Conservation (phyloP, 2,888 invertebrate genomes). For the Tipula confusa region DNA sequence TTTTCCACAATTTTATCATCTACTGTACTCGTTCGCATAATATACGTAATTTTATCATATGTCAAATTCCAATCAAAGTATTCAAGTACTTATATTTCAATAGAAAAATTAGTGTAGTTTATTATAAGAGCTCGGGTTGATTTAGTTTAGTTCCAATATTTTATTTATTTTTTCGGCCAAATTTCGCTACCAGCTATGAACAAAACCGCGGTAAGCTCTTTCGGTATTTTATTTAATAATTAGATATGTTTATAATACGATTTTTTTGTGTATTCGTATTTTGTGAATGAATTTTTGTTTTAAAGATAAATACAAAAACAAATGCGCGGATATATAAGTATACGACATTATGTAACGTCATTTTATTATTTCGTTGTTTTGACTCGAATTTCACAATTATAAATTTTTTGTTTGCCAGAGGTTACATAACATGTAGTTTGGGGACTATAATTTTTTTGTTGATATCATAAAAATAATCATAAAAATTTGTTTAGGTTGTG, state of each 20-base stretch:
- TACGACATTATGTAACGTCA: neutral
- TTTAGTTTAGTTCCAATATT: neutral
- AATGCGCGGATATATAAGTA: neutral
- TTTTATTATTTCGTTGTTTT: neutral
- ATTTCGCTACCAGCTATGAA: neutral
- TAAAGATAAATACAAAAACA: neutral
- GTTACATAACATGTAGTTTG: neutral
- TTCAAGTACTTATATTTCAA: neutral
- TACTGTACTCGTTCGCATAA: too few species aligned
- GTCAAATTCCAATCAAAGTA: neutral
- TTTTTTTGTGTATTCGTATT: neutral
- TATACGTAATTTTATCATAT: neutral
- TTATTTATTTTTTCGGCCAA: neutral
- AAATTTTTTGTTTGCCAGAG: neutral
- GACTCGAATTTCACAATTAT: neutral
- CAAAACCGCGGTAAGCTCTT: neutral
- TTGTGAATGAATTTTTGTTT: neutral
- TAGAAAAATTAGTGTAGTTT: too few species aligned
- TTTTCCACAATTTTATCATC: neutral
- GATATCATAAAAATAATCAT: too few species aligned
- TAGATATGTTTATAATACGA: neutral
- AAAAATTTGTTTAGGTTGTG: too few species aligned
- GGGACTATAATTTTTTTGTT: too few species aligned
- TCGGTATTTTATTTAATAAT: neutral
- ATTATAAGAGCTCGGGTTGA: neutral